These are phyloP conservation scores for Phalera bucephala DNA, from an alignment of 2,888 invertebrate genomes.

Conservation along the genomic window DNA sequence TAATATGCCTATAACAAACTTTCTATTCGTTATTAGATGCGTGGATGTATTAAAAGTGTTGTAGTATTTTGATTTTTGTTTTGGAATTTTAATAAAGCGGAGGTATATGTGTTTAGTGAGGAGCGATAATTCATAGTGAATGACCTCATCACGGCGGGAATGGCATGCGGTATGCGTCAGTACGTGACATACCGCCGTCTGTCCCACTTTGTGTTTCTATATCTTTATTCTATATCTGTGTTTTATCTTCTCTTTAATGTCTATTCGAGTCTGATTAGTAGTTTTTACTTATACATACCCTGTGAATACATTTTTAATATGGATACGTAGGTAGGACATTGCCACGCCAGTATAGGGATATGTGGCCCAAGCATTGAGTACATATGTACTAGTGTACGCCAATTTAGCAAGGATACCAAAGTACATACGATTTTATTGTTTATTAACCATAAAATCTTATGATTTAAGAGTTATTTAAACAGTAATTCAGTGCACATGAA, in stretches of 20 bases:
- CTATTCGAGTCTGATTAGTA: too few species aligned
- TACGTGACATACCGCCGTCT: slow-evolving; percentile 52
- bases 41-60: not conserved
- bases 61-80: slow-evolving; percentile 9
- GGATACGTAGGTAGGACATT: too few species aligned
- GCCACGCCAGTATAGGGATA: too few species aligned
- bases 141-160: slow-evolving; percentile 48
- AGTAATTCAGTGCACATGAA: too few species aligned
- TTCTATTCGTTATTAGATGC: not conserved
- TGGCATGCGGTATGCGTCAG: slow-evolving; percentile 56
- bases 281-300: too few species aligned
- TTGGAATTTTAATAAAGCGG: slow-evolving; percentile 34
- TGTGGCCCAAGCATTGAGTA: too few species aligned
- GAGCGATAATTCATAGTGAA: slow-evolving; percentile 43
- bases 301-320: too few species aligned
- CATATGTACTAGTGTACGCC: too few species aligned
- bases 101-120: slow-evolving; percentile 50
- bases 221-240: slow-evolving; percentile 28
- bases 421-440: too few species aligned
- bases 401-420: too few species aligned
- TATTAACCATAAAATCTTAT: too few species aligned
- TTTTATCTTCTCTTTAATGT: not conserved
- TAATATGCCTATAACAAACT: not conserved
- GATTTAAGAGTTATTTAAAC: too few species aligned
- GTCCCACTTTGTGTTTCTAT: slow-evolving; percentile 39